Evolutionary conservation across 2,113 vertebrate genomes (phyloP).

Genomic region (Oceanites oceanicus): DNA sequence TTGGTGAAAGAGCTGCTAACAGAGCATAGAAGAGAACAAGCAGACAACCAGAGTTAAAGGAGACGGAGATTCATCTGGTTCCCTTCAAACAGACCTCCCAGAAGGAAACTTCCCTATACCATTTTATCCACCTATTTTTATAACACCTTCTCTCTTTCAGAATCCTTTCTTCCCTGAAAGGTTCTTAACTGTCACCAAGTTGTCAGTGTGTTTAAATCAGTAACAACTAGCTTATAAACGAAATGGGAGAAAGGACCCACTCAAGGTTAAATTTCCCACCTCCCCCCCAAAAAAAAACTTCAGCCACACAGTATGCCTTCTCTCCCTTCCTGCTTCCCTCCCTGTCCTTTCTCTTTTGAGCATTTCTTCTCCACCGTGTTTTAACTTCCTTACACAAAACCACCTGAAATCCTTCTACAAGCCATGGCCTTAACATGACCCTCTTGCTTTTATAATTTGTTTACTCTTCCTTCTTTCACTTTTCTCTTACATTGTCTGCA

Average conservation of each 20-base stretch:
- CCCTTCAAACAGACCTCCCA: neutral
- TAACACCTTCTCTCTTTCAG: neutral
- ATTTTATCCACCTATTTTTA: neutral
- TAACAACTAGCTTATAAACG: neutral
- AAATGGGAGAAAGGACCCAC: neutral
- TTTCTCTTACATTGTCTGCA: neutral
- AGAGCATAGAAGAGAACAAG: neutral
- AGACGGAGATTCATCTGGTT: neutral
- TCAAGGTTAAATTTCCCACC: neutral
- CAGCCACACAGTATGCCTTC: neutral
- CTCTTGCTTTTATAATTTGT: neutral
- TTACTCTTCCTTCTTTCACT: neutral
- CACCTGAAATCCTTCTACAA: neutral
- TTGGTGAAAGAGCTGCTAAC: neutral
- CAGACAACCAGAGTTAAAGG: no score
- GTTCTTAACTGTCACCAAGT: neutral
- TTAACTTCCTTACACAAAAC: neutral
- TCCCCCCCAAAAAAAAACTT: neutral
- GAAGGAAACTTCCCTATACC: neutral
- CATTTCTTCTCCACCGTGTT: neutral
- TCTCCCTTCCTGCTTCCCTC: neutral
- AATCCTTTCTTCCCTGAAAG: neutral
- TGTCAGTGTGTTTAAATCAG: neutral
- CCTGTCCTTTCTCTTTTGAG: neutral
- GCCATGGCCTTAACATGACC: neutral